These are phyloP conservation scores for Paralichthys olivaceus DNA, from an alignment of 2,113 vertebrate species.

Conservation along the genomic window DNA sequence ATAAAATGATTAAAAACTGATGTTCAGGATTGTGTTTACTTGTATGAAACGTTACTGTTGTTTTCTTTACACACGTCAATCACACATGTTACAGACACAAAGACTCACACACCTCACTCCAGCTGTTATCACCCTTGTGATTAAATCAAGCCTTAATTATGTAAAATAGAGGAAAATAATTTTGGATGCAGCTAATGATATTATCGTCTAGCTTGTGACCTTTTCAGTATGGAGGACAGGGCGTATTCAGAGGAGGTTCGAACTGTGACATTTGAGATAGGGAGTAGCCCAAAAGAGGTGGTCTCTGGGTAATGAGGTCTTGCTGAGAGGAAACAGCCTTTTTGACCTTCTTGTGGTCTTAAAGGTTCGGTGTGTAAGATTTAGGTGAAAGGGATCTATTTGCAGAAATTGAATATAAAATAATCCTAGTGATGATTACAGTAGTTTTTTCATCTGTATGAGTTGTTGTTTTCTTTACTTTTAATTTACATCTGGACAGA, in stretches of 20 bases:
- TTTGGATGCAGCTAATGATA: constrained; percentile 47
- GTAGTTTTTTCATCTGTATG: no score
- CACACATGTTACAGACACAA: not conserved
- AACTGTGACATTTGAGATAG: constrained; percentile 67
- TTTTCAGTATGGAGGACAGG: constrained; percentile 55
- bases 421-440: not conserved
- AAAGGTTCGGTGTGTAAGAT: not conserved
- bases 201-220: constrained; percentile 44
- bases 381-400: no score
- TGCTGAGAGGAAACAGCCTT: constrained; percentile 60
- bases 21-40: not conserved
- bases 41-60: no score
- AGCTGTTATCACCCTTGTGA: constrained; percentile 6
- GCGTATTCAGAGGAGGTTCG: constrained; percentile 16
- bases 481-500: no score
- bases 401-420: no score
- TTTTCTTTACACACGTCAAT: no score
- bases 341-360: constrained; percentile 58
- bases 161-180: constrained; percentile 9
- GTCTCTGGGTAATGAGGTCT: constrained; percentile 63
- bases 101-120: not conserved
- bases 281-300: constrained; percentile 61
- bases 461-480: no score
- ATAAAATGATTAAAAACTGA: no score
- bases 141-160: constrained; percentile 59